Evolutionary conservation across 2,113 vertebrate species (phyloP).

Genomic region (Hucho hucho): DNA sequence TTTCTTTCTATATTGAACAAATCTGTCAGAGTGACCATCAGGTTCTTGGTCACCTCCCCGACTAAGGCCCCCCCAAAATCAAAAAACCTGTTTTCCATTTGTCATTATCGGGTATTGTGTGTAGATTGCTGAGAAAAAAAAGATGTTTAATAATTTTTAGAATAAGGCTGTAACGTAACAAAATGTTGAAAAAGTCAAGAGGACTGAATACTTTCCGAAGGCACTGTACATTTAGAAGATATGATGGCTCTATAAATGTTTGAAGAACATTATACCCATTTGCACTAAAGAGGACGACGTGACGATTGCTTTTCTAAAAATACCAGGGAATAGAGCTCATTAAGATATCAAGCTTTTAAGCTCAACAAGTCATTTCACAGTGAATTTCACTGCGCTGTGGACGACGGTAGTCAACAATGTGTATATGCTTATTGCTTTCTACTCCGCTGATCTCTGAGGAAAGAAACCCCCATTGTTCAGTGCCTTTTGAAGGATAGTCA

Average conservation of each 20-base stretch:
- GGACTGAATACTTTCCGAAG: not conserved
- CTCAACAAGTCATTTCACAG: conserved; percentile 1
- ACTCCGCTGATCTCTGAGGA: not conserved
- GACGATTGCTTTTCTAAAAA: not conserved
- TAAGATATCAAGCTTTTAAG: not conserved
- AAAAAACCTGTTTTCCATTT: too few species aligned
- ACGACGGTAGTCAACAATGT: not conserved
- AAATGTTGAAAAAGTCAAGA: too few species aligned
- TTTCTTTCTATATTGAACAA: not conserved
- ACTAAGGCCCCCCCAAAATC: too few species aligned
- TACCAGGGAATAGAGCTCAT: not conserved
- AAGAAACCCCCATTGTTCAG: not conserved
- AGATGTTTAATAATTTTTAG: too few species aligned
- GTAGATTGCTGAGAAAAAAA: too few species aligned
- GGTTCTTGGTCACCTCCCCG: too few species aligned
- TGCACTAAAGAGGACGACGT: conserved; percentile 1
- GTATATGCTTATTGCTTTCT: not conserved
- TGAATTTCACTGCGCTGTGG: not conserved
- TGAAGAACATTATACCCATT: not conserved
- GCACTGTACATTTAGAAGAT: not conserved
- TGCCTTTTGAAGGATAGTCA: not conserved
- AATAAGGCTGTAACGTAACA: too few species aligned
- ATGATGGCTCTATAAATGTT: not conserved
- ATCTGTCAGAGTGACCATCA: conserved; percentile 16
- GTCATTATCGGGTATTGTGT: too few species aligned